Conservation (phyloP, 2,113 vertebrate genomes). For the Heteronetta atricapilla region DNA sequence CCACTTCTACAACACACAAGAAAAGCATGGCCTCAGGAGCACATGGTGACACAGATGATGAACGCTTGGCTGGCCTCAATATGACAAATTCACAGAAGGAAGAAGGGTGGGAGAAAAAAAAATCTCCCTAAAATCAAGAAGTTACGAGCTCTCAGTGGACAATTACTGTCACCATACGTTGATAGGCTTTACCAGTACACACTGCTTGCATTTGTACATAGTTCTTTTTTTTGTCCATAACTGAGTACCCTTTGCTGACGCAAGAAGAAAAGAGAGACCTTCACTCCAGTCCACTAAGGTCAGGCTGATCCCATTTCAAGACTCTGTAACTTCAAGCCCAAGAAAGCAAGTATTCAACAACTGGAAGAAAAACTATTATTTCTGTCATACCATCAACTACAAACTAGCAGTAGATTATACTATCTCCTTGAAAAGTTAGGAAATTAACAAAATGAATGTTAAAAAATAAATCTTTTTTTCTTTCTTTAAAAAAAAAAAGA, state of each 20-base stretch:
- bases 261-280: fast-evolving
- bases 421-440: neutral
- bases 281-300: neutral
- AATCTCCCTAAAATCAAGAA: neutral
- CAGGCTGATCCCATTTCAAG: neutral
- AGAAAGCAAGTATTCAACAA: neutral
- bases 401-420: neutral
- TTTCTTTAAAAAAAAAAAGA: neutral
- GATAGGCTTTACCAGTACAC: too few relatives aligned
- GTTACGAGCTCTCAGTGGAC: neutral
- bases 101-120: fast-evolving
- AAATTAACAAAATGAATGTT: neutral
- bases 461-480: too few relatives aligned
- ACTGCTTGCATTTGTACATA: neutral
- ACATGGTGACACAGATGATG: fast-evolving
- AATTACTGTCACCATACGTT: neutral
- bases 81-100: neutral
- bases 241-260: neutral
- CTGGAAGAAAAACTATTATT: neutral
- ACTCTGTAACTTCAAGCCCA: neutral
- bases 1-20: neutral
- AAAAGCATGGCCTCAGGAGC: neutral
- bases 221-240: too few relatives aligned
- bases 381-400: neutral
- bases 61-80: neutral